Conservation (phyloP, 1,140 invertebrate species). For the Drosophila pseudoananassae region DNA sequence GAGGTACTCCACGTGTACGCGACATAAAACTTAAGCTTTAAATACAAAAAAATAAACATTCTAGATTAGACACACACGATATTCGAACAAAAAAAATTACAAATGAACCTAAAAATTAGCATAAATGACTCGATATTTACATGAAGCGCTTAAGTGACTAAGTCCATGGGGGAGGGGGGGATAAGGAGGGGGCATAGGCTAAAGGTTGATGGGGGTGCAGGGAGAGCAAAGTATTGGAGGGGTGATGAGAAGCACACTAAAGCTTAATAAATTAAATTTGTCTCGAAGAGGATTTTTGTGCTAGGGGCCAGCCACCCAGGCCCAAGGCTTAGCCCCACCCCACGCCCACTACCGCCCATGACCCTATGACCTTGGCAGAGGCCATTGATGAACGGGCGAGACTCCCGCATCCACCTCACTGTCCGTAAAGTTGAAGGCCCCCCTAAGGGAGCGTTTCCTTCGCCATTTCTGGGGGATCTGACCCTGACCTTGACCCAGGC, state of each 20-base stretch:
- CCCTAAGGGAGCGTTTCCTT: constrained; percentile 25
- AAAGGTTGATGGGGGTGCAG: constrained; percentile 10
- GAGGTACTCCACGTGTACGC: constrained; percentile 73
- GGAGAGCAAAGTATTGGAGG: too few relatives aligned
- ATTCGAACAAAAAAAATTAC: constrained; percentile 19
- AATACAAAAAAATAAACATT: constrained; percentile 39
- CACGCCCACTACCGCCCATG: neutral
- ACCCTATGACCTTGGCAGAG: constrained; percentile 59
- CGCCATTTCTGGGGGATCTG: constrained; percentile 38
- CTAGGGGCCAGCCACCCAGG: constrained; percentile 19
- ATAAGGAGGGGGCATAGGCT: constrained; percentile 3
- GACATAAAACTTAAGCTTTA: constrained; percentile 43
- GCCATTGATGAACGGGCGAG: constrained; percentile 47
- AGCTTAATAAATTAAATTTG: constrained; percentile 73
- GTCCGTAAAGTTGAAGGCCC: constrained; percentile 10
- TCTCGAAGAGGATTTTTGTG: constrained; percentile 33
- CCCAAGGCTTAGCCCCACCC: constrained; percentile 7
- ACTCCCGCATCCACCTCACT: neutral
- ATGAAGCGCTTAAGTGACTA: constrained; percentile 77
- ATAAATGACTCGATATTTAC: constrained; percentile 82
- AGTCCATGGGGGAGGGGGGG: constrained; percentile 15
- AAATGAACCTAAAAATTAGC: constrained; percentile 55
- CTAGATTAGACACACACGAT: constrained; percentile 31
- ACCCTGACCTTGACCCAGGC: neutral
- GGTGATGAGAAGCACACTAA: constrained; percentile 21